phyloP scores from a whole-genome alignment of 2,888 invertebrate genomes.

The Brachynemurus nebulosus region DNA sequence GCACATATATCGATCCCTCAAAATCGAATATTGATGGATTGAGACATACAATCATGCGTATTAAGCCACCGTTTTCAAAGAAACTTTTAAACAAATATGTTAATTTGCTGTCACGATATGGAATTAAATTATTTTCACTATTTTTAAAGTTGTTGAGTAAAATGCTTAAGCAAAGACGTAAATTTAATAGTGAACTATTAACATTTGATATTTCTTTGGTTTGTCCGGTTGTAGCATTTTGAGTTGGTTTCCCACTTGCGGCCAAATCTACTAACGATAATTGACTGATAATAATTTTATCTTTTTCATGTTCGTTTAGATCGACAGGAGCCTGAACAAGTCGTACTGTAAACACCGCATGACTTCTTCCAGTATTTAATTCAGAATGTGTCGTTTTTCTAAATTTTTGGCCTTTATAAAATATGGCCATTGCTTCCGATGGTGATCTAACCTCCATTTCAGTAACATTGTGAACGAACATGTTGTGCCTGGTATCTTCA shows the following conservation, averaged over 20 bases:
- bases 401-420: slow-evolving; percentile 73
- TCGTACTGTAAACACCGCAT: slow-evolving; percentile 90
- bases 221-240: slow-evolving; percentile 74
- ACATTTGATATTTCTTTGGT: slow-evolving; percentile 44
- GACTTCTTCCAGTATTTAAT: slow-evolving; percentile 88
- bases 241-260: slow-evolving; percentile 84
- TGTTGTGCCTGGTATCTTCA: slow-evolving; percentile 73
- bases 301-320: slow-evolving; percentile 67
- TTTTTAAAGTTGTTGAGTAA: slow-evolving; percentile 77
- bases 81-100: slow-evolving; percentile 95
- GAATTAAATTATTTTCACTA: slow-evolving; percentile 63
- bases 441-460: slow-evolving; percentile 91
- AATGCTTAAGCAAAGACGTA: slow-evolving; percentile 82
- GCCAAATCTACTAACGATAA: slow-evolving; percentile 94
- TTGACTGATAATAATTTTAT: slow-evolving; percentile 71
- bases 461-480: slow-evolving; percentile 88
- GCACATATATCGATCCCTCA: slow-evolving; percentile 87
- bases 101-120: slow-evolving; percentile 87
- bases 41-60: slow-evolving; percentile 92
- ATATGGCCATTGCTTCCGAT: slow-evolving; percentile 87
- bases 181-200: slow-evolving; percentile 90
- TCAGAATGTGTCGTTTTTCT: slow-evolving; percentile 87
- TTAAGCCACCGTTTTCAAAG: slow-evolving; percentile 93
- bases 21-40: slow-evolving; percentile 88
- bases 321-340: slow-evolving; percentile 72